Evolutionary conservation across 1,140 invertebrate genomes (phyloP).

Genomic region (Zophobas morio): DNA sequence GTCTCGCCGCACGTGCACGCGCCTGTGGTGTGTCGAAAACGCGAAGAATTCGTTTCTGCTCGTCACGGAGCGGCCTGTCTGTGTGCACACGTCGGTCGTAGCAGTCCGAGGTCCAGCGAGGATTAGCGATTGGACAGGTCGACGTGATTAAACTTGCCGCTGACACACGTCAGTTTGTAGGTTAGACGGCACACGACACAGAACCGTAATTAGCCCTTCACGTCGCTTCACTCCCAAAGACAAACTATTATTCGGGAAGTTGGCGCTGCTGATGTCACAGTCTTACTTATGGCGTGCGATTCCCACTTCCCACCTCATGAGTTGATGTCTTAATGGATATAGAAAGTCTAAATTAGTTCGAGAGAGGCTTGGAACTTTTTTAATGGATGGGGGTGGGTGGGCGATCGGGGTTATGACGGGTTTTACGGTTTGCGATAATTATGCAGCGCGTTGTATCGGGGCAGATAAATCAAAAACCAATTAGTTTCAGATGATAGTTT

Average conservation of each 20-base stretch:
- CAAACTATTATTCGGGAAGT: constrained; percentile 50
- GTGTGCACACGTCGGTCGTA: constrained; percentile 24
- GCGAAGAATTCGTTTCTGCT: too few species aligned
- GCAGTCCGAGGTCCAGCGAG: constrained; percentile 34
- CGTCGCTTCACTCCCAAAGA: constrained; percentile 46
- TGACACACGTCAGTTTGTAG: constrained; percentile 50
- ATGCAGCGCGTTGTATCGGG: constrained; percentile 15
- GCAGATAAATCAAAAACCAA: constrained; percentile 19
- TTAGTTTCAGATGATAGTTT: constrained; percentile 29
- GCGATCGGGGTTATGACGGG: neutral
- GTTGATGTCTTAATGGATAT: constrained; percentile 47
- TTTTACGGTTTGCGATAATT: neutral
- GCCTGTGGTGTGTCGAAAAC: too few species aligned
- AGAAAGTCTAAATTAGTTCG: constrained; percentile 44
- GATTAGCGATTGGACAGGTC: constrained; percentile 52
- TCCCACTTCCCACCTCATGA: constrained; percentile 5
- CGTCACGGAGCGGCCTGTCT: neutral
- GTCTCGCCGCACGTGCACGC: too few species aligned
- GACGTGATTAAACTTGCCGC: constrained; percentile 53
- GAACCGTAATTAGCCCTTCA: constrained; percentile 52
- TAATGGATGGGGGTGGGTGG: constrained; percentile 10
- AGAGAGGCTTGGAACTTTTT: constrained; percentile 31
- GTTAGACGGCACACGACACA: constrained; percentile 45
- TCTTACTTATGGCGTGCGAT: constrained; percentile 22
- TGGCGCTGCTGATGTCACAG: constrained; percentile 18